Percentiles rank a stretch among this genome's conserved stretches.
Conservation (phyloP, 2,888 invertebrate genomes). For the Oxyteleia sp. region DNA sequence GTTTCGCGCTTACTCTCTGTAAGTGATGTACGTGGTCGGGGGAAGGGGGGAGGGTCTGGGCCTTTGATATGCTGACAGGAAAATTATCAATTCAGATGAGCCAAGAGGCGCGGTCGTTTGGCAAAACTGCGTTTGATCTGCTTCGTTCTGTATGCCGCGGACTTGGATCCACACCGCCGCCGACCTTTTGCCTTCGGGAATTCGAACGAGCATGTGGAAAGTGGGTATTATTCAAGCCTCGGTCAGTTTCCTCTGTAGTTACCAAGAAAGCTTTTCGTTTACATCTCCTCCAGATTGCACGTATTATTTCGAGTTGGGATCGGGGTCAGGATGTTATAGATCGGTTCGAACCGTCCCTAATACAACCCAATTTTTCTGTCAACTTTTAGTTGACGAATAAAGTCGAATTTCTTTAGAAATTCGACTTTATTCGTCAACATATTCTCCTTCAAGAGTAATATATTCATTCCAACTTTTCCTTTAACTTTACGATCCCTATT, state of each 20-base stretch:
- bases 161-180: conserved; percentile 33
- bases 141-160: conserved; percentile 50
- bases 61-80: conserved; percentile 87
- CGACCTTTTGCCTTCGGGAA: conserved; percentile 57
- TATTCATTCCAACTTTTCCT: no score
- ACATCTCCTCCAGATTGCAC: conserved; percentile 39
- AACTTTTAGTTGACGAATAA: no score
- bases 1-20: conserved; percentile 56
- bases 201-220: conserved; percentile 28
- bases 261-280: conserved; percentile 43
- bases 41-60: conserved; percentile 68
- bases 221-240: conserved; percentile 43
- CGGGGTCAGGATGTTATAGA: not conserved
- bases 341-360: no score
- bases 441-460: no score
- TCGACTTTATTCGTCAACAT: no score
- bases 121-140: conserved; percentile 87
- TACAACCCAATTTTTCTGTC: no score
- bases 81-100: conserved; percentile 87
- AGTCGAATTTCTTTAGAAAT: no score
- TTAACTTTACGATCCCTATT: no score
- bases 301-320: conserved; percentile 2
- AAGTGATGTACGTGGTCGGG: conserved; percentile 38
- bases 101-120: conserved; percentile 82
- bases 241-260: conserved; percentile 48